Evolutionary conservation across 2,797 vertebrate species (phyloP).

Genomic region (Malurus leucopterus): DNA sequence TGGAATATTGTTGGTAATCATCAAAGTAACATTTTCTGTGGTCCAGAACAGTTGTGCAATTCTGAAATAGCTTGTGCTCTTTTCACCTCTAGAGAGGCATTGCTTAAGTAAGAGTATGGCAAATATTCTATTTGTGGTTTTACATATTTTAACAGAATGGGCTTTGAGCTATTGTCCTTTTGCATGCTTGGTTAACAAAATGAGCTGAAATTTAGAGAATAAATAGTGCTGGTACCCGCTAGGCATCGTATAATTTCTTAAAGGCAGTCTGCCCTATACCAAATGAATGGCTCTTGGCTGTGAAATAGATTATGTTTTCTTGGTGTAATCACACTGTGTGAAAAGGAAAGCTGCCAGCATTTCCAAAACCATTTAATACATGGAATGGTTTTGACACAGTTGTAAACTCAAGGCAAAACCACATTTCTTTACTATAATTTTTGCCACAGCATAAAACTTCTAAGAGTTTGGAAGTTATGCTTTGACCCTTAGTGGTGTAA

Average conservation of each 20-base stretch:
- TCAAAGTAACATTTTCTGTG: background rate
- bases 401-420: background rate
- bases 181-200: background rate
- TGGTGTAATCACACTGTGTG: background rate
- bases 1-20: background rate
- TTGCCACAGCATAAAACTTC: background rate
- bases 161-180: background rate
- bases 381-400: background rate
- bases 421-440: background rate
- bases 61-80: background rate
- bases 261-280: background rate
- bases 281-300: background rate
- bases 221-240: background rate
- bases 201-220: background rate
- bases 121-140: background rate
- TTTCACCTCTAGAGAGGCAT: background rate
- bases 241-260: background rate
- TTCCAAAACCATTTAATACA: background rate
- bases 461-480: background rate
- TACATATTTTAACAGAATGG: background rate
- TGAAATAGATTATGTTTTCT: background rate
- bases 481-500: background rate
- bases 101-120: background rate
- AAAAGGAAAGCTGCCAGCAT: background rate
- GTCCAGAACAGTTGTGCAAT: background rate